Base-by-base conservation (phyloP, 2,113 vertebrate genomes). In the rabbit (Oryctolagus cuniculus) region DNA sequence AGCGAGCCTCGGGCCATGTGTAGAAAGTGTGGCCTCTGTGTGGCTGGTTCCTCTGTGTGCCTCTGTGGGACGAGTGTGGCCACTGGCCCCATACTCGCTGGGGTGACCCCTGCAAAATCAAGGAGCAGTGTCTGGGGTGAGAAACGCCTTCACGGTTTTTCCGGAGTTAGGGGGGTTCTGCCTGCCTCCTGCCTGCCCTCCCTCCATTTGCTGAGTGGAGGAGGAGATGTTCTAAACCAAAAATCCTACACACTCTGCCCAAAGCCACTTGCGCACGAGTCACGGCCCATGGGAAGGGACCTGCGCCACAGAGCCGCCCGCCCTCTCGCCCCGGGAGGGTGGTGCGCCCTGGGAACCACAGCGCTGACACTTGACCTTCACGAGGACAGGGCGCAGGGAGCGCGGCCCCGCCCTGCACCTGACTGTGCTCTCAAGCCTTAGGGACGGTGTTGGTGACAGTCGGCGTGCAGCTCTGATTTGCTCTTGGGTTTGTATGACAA, bases 381-480 rank as follows among this genome's bases (percentile, higher is more conserved):
- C 95, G 92, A 63, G 27, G 38, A 15, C 11, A 0, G 66, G 66
- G 31, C 13, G 2, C 58, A 27, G 64, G 61, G 74, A 36, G 9
- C 51, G 2, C 21, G n/a, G 69, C 36, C 67, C 38, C 10, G 27
- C 83, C 34, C 97, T 90, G 94, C 97, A 97, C 4, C 98, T 91
- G 78, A 88, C 98, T 96, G 97, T 97, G 98, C 96, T 97, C 96
- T 97, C 97, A 98, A 98, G 98, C 98, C 98, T 97, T 98, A 98
- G 49, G 92, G 97, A 88, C 92, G 1, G 77, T 73, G 55, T 84
- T 51, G 9, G 72, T 67, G 73, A 72, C 3, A 1, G 25, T 61
- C 63, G 64, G 94, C 49, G 24, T 77, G 93, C 94, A 61, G 53
- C 19, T 36, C 12, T 83, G 27, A 11, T 49, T 80, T 73, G 95